Base-by-base conservation (phyloP, 2,888 invertebrate genomes). In the Drosophila robusta region DNA sequence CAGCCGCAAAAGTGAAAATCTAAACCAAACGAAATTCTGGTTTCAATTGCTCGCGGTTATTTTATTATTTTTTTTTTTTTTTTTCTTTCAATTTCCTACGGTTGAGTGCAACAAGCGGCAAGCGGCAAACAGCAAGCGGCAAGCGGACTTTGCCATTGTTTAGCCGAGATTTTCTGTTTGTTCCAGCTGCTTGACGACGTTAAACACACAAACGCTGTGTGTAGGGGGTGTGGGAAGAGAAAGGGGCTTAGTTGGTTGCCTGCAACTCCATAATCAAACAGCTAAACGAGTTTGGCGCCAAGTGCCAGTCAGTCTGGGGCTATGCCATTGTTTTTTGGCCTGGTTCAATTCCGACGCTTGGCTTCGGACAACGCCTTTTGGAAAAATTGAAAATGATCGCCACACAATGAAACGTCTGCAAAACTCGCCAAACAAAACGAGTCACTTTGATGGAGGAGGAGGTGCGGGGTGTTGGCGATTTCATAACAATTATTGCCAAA, bases 11-110 rank as follows among this genome's bases (percentile, higher is more conserved):
- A 85, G 85, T 85, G 88, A 85, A 85, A 85, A 85, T 85, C 89
- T 89, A 83, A 85, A 87, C 89, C 87, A 69, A 87, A 79, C 67
- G 80, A 83, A 85, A 89, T 83, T 89, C 89, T 85, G 86, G 89
- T 89, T 85, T 89, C 89, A 89, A 85, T 89, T 75, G 85, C 86
- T 86, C 70, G 85, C 89, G 81, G 87, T 86, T 70, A 70, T 73
- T 77, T 62, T 67, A n/a, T n/a, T n/a, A n/a, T n/a, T 67, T 54
- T 62, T 58, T 49, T 49, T 29, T 18, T 44, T 47, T 32, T 41
- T 32, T 11, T 51, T 52, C 36, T 49, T 54, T 54, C 44, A 44
- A 51, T 66, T 71, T 61, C 50, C 55, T 69, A 74, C 58, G 81
- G 61, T 79, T 79, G 66, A 79, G 78, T 79, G 78, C 75, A 74